phyloP scores from a whole-genome alignment of 2,888 invertebrate genomes.

The Rhogogaster chlorosoma region DNA sequence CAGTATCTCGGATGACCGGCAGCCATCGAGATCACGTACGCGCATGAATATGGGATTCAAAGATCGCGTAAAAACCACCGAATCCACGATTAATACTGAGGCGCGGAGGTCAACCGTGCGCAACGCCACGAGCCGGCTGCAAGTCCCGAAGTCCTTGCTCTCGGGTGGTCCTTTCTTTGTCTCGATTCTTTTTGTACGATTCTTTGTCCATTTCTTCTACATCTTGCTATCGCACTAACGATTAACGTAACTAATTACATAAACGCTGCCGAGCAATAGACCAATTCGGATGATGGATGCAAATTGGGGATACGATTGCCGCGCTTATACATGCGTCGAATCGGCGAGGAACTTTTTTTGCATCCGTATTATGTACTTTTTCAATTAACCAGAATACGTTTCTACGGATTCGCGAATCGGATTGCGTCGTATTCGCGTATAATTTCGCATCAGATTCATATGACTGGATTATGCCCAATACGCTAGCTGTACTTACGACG shows the following conservation, averaged over 20 bases:
- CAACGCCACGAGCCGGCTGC: constrained; percentile 38
- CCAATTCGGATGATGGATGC: neutral
- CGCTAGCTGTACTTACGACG: neutral
- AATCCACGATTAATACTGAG: constrained; percentile 4
- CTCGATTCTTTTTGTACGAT: neutral
- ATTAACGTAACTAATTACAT: constrained; percentile 7
- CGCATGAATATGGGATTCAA: neutral
- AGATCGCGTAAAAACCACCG: constrained; percentile 25
- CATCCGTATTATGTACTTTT: neutral
- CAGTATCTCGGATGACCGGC: neutral
- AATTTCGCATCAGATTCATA: neutral
- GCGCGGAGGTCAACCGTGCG: constrained; percentile 46
- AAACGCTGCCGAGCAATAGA: neutral
- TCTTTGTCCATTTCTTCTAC: neutral
- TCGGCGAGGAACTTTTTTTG: neutral
- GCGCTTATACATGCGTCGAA: neutral
- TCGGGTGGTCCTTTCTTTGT: constrained; percentile 48
- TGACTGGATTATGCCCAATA: too few relatives aligned
- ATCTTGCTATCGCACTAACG: neutral
- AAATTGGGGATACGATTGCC: neutral
- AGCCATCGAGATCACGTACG: constrained; percentile 10
- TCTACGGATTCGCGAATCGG: neutral
- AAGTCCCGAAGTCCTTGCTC: neutral
- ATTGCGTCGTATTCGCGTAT: neutral
- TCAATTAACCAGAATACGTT: neutral